phyloP scores from a whole-genome alignment of 2,797 vertebrate species.

The Heteromormyrus szaboi region DNA sequence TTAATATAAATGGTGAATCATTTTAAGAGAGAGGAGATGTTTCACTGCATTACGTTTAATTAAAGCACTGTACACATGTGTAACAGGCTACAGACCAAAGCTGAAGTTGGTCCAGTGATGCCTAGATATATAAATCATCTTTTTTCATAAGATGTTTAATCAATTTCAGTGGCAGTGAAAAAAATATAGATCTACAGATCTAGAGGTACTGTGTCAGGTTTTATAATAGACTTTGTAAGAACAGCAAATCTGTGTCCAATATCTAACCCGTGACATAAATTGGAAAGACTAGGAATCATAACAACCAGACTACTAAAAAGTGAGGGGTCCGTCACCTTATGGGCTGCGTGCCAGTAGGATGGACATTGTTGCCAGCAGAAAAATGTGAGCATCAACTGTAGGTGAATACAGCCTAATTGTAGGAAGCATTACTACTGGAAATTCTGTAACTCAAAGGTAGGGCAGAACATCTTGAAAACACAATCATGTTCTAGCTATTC shows the following conservation, averaged over 20 bases:
- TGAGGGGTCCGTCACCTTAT: neutral
- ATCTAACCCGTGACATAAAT: neutral
- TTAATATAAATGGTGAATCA: neutral
- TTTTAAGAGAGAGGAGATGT: neutral
- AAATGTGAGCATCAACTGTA: neutral
- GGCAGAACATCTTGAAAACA: neutral
- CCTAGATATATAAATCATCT: neutral
- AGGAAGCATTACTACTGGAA: conserved; percentile 42
- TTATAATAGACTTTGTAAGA: neutral
- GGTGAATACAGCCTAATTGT: conserved; percentile 22
- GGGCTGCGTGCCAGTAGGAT: neutral
- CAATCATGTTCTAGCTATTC: neutral
- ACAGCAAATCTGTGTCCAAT: neutral
- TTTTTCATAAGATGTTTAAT: neutral
- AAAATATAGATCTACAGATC: neutral
- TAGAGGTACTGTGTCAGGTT: neutral
- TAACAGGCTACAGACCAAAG: neutral
- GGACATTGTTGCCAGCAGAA: neutral
- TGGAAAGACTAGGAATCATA: neutral
- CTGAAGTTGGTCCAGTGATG: neutral
- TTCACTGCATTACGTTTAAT: neutral
- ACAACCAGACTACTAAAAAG: neutral
- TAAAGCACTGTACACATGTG: neutral
- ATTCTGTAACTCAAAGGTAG: neutral
- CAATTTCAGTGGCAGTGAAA: neutral